These are phyloP conservation scores for Drosophila saltans DNA, from an alignment of 1,140 invertebrate genomes.

Conservation along the genomic window DNA sequence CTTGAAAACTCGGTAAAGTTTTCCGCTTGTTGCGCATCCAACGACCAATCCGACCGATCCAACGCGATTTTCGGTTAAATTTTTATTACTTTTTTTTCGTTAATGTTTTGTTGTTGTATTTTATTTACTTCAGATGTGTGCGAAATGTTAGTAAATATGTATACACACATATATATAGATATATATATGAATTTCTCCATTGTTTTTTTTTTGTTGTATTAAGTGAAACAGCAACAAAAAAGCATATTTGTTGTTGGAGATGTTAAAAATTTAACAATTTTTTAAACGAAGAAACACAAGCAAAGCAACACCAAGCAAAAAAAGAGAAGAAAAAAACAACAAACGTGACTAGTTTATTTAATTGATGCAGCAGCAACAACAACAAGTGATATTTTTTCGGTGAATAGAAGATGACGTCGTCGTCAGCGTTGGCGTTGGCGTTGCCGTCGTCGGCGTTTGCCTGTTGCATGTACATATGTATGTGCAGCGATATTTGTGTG, in stretches of 20 bases:
- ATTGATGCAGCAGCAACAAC: conserved; percentile 64
- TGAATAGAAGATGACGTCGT: conserved; percentile 53
- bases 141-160: conserved; percentile 15
- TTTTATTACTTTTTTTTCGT: neutral
- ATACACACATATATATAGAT: neutral
- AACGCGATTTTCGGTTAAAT: conserved; percentile 1
- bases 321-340: conserved; percentile 14
- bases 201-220: conserved; percentile 2
- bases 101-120: conserved; percentile 2
- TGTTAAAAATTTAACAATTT: conserved; percentile 13
- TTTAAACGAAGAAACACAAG: conserved; percentile 26
- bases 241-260: conserved; percentile 1
- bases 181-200: neutral
- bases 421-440: conserved; percentile 41
- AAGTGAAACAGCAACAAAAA: conserved; percentile 8
- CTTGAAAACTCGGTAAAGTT: neutral
- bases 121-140: neutral
- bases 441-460: conserved; percentile 54
- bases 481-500: conserved; percentile 23
- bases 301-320: conserved; percentile 16
- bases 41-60: no score
- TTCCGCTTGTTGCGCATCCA: neutral
- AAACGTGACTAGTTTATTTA: conserved; percentile 76
- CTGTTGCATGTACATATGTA: conserved; percentile 11
- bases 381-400: conserved; percentile 66